Percentiles rank a stretch among this genome's conserved stretches.
Evolutionary conservation across 1,140 invertebrate genomes (phyloP).

Genomic region (Onthophagus taurus): DNA sequence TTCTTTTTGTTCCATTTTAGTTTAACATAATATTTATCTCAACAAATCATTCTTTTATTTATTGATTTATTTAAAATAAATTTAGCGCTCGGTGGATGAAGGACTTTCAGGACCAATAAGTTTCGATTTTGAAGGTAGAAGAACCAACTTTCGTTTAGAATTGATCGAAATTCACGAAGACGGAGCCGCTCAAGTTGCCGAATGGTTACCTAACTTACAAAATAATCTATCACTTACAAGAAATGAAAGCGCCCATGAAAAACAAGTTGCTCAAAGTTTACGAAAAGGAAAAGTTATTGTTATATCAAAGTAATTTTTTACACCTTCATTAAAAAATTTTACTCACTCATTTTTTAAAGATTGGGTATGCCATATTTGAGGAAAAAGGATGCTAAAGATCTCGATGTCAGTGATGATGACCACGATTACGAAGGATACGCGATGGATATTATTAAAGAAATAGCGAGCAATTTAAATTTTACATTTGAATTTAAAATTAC

Average conservation of each 20-base stretch:
- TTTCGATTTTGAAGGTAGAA: constrained; percentile 16
- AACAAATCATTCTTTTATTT: too few relatives aligned
- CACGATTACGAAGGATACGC: constrained; percentile 67
- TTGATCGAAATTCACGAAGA: constrained; percentile 18
- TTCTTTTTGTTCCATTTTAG: too few relatives aligned
- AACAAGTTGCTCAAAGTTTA: constrained; percentile 21
- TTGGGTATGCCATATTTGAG: constrained; percentile 70
- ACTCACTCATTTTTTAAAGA: too few relatives aligned
- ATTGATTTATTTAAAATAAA: too few relatives aligned
- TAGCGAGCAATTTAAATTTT: constrained; percentile 63
- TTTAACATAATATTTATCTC: too few relatives aligned
- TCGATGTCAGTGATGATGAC: constrained; percentile 43
- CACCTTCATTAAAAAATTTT: too few relatives aligned
- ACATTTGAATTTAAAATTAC: constrained; percentile 65
- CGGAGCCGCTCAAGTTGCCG: constrained; percentile 11
- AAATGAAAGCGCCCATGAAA: constrained; percentile 19
- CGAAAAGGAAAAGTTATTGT: constrained; percentile 27
- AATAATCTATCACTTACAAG: constrained; percentile 18
- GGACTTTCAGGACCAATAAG: constrained; percentile 15
- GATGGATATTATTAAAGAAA: constrained; percentile 68
- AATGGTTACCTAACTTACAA: constrained; percentile 20
- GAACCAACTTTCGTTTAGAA: constrained; percentile 22
- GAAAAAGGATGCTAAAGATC: constrained; percentile 38
- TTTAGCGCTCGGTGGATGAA: constrained; percentile 11
- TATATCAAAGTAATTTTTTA: too few relatives aligned